Conservation (phyloP, 2,888 invertebrate genomes). For the Nephrotoma flavescens region DNA sequence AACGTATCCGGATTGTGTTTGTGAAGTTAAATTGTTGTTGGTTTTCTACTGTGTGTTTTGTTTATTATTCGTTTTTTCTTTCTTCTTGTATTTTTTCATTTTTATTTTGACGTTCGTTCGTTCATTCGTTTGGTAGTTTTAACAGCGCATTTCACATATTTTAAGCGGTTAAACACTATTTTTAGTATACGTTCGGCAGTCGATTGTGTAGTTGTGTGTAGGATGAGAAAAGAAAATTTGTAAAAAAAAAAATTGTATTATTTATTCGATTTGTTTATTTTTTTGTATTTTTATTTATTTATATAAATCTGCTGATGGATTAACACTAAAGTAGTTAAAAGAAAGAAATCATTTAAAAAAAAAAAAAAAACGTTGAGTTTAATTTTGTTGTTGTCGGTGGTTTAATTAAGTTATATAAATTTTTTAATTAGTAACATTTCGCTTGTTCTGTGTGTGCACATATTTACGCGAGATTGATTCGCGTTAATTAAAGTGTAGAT, state of each 20-base stretch:
- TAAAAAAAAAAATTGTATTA: background rate
- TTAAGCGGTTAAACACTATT: slow-evolving; percentile 2
- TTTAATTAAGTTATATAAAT: background rate
- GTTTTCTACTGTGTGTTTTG: background rate
- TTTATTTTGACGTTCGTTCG: background rate
- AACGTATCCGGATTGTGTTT: background rate
- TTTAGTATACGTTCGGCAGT: slow-evolving; percentile 1
- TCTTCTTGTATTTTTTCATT: background rate
- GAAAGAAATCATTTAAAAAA: background rate
- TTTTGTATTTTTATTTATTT: background rate
- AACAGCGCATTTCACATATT: slow-evolving; percentile 1
- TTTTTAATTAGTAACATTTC: background rate
- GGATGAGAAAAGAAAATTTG: background rate
- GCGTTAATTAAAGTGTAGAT: background rate
- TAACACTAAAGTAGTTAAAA: background rate
- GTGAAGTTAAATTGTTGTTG: background rate
- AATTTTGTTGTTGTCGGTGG: background rate
- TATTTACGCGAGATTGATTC: background rate
- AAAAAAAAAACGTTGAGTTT: background rate
- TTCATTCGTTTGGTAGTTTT: background rate
- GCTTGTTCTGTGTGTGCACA: background rate
- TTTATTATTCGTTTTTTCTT: too few species aligned
- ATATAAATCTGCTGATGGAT: background rate
- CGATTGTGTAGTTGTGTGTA: background rate
- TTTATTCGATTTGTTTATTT: background rate